Evolutionary conservation across 2,797 vertebrate species (phyloP).

Genomic region (Scolopax rusticola): DNA sequence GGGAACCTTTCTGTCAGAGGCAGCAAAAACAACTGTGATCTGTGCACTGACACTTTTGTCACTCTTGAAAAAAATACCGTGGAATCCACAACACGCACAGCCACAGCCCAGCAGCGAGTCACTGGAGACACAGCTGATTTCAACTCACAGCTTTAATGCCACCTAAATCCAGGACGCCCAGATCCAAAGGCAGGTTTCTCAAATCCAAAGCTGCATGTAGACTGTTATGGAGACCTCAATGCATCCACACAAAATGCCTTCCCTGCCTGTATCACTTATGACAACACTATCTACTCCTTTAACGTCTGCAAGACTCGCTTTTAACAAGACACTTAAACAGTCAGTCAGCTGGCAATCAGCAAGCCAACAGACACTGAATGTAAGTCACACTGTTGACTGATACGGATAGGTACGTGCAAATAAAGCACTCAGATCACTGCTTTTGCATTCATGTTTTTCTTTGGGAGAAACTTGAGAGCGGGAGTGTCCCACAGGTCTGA

Average conservation of each 20-base stretch:
- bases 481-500: neutral
- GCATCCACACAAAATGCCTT: neutral
- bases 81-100: neutral
- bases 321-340: neutral
- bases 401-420: neutral
- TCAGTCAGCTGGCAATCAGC: neutral
- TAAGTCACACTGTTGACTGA: neutral
- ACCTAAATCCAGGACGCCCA: neutral
- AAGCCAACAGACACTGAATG: neutral
- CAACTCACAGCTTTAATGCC: neutral
- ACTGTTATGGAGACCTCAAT: neutral
- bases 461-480: neutral
- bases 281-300: neutral
- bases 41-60: neutral
- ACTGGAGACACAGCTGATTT: neutral
- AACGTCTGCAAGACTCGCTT: neutral
- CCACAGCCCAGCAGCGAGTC: neutral
- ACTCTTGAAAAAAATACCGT: neutral
- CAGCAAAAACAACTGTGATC: slow-evolving; percentile 11
- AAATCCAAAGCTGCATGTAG: neutral
- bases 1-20: neutral
- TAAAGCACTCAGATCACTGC: neutral
- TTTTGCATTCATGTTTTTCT: neutral
- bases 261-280: neutral
- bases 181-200: neutral